Percentiles rank a stretch among this genome's conserved stretches.
These are phyloP conservation scores for Pimephales promelas DNA, from an alignment of 2,113 vertebrate genomes.

Conservation along the genomic window DNA sequence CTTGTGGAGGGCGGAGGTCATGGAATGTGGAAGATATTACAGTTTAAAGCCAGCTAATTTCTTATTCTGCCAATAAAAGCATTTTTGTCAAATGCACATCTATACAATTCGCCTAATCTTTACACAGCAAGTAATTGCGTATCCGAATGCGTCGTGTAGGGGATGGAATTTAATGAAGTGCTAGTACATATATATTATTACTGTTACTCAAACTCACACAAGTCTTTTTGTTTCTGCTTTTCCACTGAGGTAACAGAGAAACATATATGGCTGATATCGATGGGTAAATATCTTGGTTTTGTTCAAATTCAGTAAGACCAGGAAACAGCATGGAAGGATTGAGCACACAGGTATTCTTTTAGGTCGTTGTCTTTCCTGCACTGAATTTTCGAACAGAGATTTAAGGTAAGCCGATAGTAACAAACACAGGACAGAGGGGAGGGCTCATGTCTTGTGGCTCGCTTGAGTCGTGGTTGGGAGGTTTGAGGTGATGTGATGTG, in stretches of 20 bases:
- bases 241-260: background rate
- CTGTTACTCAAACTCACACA: slow-evolving; percentile 51
- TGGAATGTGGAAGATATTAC: slow-evolving; percentile 68
- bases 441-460: slow-evolving; percentile 32
- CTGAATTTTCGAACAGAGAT: slow-evolving; percentile 19
- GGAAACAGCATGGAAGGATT: slow-evolving; percentile 32
- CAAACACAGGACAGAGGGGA: slow-evolving; percentile 25
- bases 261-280: slow-evolving; percentile 2
- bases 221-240: slow-evolving; percentile 1
- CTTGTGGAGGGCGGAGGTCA: slow-evolving; percentile 61
- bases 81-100: background rate
- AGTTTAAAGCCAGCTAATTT: slow-evolving; percentile 45
- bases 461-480: slow-evolving; percentile 20
- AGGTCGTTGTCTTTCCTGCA: slow-evolving; percentile 20
- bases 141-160: slow-evolving; percentile 69
- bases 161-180: slow-evolving; percentile 71
- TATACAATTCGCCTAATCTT: background rate
- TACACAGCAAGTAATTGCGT: slow-evolving; percentile 60
- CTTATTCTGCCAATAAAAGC: background rate
- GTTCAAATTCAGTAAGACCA: slow-evolving; percentile 24
- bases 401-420: slow-evolving; percentile 43
- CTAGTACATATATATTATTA: slow-evolving; percentile 67
- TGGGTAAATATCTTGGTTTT: slow-evolving; percentile 4
- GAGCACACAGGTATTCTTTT: slow-evolving; percentile 38
- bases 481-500: slow-evolving; percentile 32